phyloP scores from a whole-genome alignment of 1,140 invertebrate genomes.

The Oncopeltus fasciatus region DNA sequence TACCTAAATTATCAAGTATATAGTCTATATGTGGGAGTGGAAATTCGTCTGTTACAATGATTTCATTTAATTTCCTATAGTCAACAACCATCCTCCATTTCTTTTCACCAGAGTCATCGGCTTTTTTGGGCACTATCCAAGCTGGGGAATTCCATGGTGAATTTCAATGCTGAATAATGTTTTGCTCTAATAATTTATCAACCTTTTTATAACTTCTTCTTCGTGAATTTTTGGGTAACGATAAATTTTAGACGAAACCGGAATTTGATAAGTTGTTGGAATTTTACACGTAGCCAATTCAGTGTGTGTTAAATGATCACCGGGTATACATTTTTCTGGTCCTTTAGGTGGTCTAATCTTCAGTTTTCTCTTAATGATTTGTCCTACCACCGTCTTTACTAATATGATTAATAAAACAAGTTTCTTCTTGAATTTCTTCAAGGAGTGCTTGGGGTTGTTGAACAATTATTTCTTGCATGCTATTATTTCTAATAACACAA shows the following conservation, averaged over 20 bases:
- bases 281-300: background rate
- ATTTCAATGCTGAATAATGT: constrained; percentile 14
- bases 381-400: background rate
- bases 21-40: constrained; percentile 2
- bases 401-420: background rate
- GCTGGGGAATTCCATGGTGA: constrained; percentile 19
- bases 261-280: constrained; percentile 15
- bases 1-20: background rate
- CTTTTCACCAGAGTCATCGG: constrained; percentile 16
- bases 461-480: background rate
- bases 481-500: background rate
- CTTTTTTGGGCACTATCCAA: constrained; percentile 22
- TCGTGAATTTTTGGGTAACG: constrained; percentile 27
- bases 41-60: constrained; percentile 6
- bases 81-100: constrained; percentile 24
- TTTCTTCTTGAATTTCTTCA: background rate
- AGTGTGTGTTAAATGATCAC: background rate
- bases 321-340: background rate
- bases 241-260: constrained; percentile 27
- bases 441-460: background rate
- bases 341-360: background rate
- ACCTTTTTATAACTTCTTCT: constrained; percentile 28
- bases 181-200: constrained; percentile 20
- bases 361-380: background rate
- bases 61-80: constrained; percentile 24